Evolutionary conservation across 2,113 vertebrate genomes (phyloP).

Genomic region (Hystrix cristata): DNA sequence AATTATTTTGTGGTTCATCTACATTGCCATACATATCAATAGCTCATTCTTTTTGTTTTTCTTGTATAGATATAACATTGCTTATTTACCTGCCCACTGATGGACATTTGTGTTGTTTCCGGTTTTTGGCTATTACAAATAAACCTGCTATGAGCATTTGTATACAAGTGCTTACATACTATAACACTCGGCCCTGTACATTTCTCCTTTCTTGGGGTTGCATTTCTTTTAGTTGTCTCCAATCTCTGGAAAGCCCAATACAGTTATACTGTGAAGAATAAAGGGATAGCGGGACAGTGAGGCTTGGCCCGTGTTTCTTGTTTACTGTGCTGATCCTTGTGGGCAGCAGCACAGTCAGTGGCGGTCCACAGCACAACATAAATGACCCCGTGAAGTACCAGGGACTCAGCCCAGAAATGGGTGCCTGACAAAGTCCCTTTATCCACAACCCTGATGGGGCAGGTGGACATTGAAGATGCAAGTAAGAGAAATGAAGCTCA

Average conservation of each 20-base stretch:
- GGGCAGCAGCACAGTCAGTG: background rate
- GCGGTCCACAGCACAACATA: background rate
- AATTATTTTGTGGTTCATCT: constrained; percentile 20
- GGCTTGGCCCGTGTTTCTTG: background rate
- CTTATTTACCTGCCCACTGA: background rate
- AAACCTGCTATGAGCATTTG: background rate
- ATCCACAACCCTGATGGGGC: too few relatives aligned
- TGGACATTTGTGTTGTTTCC: background rate
- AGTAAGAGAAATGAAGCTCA: background rate
- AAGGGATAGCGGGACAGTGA: background rate
- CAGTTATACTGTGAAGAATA: background rate
- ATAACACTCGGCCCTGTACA: background rate
- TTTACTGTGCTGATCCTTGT: background rate
- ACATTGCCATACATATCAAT: background rate
- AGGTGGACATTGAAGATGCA: background rate
- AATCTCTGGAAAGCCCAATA: background rate
- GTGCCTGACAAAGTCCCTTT: background rate
- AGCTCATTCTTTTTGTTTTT: background rate
- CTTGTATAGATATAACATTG: background rate
- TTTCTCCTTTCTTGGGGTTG: background rate
- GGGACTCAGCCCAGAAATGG: background rate
- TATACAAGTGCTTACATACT: background rate
- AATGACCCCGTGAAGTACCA: background rate
- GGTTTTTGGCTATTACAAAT: background rate
- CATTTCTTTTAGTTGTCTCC: background rate